Conservation (phyloP, 1,140 invertebrate genomes). For the Papilio glaucus region DNA sequence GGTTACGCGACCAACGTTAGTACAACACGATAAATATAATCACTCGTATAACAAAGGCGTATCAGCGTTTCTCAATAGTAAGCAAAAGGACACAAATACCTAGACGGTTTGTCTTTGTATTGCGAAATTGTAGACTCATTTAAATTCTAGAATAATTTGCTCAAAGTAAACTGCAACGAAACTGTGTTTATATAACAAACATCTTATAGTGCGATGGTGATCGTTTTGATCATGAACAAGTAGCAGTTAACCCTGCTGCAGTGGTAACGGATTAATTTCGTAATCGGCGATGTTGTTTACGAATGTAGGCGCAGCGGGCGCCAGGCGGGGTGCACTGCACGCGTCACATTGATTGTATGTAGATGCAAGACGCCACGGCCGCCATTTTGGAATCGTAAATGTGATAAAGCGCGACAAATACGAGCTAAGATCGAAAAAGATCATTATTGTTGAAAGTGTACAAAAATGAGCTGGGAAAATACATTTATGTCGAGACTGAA, state of each 20-base stretch:
- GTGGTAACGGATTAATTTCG: slow-evolving; percentile 38
- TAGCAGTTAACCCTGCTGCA: slow-evolving; percentile 18
- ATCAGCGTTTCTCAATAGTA: slow-evolving; percentile 27
- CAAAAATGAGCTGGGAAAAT: background rate
- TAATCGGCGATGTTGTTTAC: slow-evolving; percentile 34
- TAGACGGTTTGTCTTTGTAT: slow-evolving; percentile 16
- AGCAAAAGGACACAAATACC: slow-evolving; percentile 25
- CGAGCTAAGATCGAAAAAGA: background rate
- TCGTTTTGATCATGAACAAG: slow-evolving; percentile 17
- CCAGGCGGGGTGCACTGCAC: slow-evolving; percentile 38
- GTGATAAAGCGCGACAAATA: slow-evolving; percentile 48
- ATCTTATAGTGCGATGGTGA: background rate
- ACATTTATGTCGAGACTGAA: background rate
- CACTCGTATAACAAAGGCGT: slow-evolving; percentile 1
- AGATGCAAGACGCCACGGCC: slow-evolving; percentile 38
- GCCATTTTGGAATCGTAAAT: slow-evolving; percentile 55
- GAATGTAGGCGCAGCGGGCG: slow-evolving; percentile 38
- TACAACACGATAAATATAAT: background rate
- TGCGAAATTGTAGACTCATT: slow-evolving; percentile 30
- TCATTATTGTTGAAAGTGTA: background rate
- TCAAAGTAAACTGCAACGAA: slow-evolving; percentile 1
- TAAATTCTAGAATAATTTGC: slow-evolving; percentile 23
- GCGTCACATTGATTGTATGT: slow-evolving; percentile 53
- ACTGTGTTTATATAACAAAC: slow-evolving; percentile 7
- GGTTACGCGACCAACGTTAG: slow-evolving; percentile 37